Evolutionary conservation across 1,140 invertebrate species (phyloP), one percentile per base, ranked within the genome.

Genomic region (Piezodorus guildinii): DNA sequence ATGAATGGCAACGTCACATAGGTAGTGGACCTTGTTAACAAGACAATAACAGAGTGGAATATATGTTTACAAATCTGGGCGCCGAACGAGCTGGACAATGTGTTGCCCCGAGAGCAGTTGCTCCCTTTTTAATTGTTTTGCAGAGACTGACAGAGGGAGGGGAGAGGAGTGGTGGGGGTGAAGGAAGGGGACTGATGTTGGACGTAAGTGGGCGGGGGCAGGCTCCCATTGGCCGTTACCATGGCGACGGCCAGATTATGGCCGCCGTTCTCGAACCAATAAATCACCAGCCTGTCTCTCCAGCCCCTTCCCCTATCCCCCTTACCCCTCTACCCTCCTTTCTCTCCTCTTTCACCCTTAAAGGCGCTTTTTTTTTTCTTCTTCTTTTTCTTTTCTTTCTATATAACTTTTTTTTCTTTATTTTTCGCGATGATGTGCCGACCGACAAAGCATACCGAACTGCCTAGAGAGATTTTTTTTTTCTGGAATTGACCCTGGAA

Each of bases 161-260:
- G 43, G 43, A 39, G 34, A 17, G 43, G 25, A 43, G 43, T 43
- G 58, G 23, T 19, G 30, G 58, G 15, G 58, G 30, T 60, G n/a
- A 30, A 16, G 27, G 58, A 17, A 39, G 30, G 58, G n/a, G 58
- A 14, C 17, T 21, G 49, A 52, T 25, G 49, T 52, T 21, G 17
- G 49, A 25, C 49, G 34, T 23, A 17, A 44, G 58, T n/a, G 30
- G 58, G 58, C 58, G 58, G 25, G 34, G 30, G n/a, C 25, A 39
- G 17, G 27, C 12, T 30, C 58, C 39, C 30, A 60, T 60, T 60
- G 58, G 58, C 58, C 34, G 58, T 34, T 30, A 16, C 34, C 58
- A 60, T 60, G 58, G 58, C 34, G 25, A 60, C 58, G 27, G 34
- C 49, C 49, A 43, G n/a, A 25, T 60, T 39, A 60, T 60, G 58